Evolutionary conservation across 2,888 invertebrate species (phyloP).

Genomic region (Podabrus alpinus): DNA sequence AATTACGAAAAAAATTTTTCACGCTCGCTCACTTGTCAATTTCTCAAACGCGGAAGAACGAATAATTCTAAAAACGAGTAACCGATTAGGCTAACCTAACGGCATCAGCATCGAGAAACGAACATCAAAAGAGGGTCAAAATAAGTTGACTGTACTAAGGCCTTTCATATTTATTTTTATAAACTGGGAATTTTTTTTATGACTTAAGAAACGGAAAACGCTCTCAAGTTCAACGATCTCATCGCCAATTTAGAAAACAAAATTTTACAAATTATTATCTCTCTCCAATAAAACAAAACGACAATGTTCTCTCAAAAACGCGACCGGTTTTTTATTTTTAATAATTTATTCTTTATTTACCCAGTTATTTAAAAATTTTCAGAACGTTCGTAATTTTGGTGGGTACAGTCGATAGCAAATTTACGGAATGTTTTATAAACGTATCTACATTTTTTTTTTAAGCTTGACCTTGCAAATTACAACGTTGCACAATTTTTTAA

Average conservation of each 20-base stretch:
- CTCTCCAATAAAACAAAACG: not conserved
- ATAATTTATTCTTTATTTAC: constrained; percentile 12
- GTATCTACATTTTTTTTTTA: no score
- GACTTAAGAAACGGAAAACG: constrained; percentile 54
- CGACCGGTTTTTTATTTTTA: constrained; percentile 1
- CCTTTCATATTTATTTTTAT: constrained; percentile 57
- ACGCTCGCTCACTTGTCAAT: constrained; percentile 30
- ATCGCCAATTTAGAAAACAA: constrained; percentile 19
- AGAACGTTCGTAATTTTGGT: constrained; percentile 18
- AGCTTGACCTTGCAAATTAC: constrained; percentile 18
- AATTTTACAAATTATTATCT: constrained; percentile 5
- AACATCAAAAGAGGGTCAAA: constrained; percentile 56
- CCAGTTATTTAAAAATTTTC: constrained; percentile 15
- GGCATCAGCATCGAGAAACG: constrained; percentile 50
- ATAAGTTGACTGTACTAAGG: constrained; percentile 50
- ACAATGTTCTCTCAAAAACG: constrained; percentile 11
- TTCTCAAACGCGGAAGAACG: constrained; percentile 27
- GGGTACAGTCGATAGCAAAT: constrained; percentile 21
- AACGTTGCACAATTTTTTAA: constrained; percentile 3
- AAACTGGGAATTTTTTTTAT: constrained; percentile 53
- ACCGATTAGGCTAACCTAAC: constrained; percentile 51
- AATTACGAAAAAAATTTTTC: constrained; percentile 39
- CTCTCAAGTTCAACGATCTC: constrained; percentile 51
- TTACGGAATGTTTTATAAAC: constrained; percentile 23
- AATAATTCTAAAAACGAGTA: constrained; percentile 32